Conservation (phyloP, 2,113 vertebrate species). For the Hydrochoerus hydrochaeris region DNA sequence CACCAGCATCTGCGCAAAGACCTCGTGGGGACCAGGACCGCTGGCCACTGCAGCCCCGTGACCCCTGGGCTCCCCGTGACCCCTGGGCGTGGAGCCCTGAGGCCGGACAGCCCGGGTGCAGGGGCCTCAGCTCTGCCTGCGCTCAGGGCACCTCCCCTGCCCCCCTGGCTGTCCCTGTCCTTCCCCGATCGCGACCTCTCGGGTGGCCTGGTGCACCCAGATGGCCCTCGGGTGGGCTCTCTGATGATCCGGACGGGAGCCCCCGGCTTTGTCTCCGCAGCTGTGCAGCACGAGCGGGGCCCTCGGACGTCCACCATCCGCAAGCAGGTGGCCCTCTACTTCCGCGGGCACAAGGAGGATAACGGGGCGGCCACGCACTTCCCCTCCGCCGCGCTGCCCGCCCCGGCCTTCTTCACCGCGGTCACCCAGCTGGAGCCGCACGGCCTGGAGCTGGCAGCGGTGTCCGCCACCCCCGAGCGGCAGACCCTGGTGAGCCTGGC, state of each 20-base stretch:
- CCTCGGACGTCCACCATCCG: slow-evolving; percentile 98
- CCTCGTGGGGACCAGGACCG: accelerated
- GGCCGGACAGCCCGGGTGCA: no score
- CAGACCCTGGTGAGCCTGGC: slow-evolving; percentile 96
- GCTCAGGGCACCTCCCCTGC: neutral
- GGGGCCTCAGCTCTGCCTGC: no score
- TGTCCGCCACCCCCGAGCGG: slow-evolving; percentile 92
- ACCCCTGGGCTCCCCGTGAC: neutral
- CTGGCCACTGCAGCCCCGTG: neutral
- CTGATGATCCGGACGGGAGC: neutral
- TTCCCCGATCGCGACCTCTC: neutral
- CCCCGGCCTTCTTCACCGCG: slow-evolving; percentile 96
- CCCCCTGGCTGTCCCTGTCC: no score
- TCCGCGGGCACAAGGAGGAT: slow-evolving; percentile 98
- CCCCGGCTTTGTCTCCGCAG: slow-evolving; percentile 83
- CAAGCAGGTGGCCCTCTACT: slow-evolving; percentile 99
- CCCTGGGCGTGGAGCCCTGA: neutral
- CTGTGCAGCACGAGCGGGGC: slow-evolving; percentile 98
- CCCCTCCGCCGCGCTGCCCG: slow-evolving; percentile 91
- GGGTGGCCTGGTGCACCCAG: neutral
- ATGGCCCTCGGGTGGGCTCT: neutral
- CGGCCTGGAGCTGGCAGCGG: slow-evolving; percentile 93
- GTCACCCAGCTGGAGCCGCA: slow-evolving; percentile 98
- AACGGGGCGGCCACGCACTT: slow-evolving; percentile 93
- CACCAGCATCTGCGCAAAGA: neutral